phyloP scores from a whole-genome alignment of 2,888 invertebrate genomes.

The Andrena trimmerana region DNA sequence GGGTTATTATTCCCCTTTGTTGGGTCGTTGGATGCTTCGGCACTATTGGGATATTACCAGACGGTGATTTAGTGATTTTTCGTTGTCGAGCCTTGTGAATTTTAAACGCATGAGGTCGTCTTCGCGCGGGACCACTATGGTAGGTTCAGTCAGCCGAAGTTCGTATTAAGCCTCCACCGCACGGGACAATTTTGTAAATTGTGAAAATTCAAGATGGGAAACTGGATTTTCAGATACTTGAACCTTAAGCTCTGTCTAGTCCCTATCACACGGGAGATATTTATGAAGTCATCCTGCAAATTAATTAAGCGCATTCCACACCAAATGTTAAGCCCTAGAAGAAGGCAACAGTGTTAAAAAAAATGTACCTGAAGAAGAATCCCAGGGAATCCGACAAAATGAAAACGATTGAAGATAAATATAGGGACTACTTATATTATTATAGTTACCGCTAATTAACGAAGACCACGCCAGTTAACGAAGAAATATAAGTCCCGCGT shows the following conservation, averaged over 20 bases:
- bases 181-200: background rate
- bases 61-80: slow-evolving; percentile 2
- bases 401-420: too few species aligned
- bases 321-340: too few species aligned
- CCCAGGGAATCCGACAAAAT: too few species aligned
- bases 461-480: slow-evolving; percentile 10
- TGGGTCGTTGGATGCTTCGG: background rate
- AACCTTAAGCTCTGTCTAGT: background rate
- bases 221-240: slow-evolving; percentile 1
- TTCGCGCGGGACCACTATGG: background rate
- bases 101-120: background rate
- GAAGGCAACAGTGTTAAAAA: too few species aligned
- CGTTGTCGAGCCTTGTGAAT: background rate
- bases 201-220: background rate
- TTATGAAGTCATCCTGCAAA: too few species aligned
- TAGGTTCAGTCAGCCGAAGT: background rate
- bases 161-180: background rate
- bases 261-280: too few species aligned
- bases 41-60: slow-evolving; percentile 21
- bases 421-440: too few species aligned
- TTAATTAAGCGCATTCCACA: too few species aligned
- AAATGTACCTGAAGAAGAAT: too few species aligned
- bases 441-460: background rate
- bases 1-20: slow-evolving; percentile 41
- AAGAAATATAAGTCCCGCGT: slow-evolving; percentile 22